Evolutionary conservation across 2,113 vertebrate genomes (phyloP), one percentile per base, ranked within the genome.

Genomic region (Anarhynchus alexandrinus): DNA sequence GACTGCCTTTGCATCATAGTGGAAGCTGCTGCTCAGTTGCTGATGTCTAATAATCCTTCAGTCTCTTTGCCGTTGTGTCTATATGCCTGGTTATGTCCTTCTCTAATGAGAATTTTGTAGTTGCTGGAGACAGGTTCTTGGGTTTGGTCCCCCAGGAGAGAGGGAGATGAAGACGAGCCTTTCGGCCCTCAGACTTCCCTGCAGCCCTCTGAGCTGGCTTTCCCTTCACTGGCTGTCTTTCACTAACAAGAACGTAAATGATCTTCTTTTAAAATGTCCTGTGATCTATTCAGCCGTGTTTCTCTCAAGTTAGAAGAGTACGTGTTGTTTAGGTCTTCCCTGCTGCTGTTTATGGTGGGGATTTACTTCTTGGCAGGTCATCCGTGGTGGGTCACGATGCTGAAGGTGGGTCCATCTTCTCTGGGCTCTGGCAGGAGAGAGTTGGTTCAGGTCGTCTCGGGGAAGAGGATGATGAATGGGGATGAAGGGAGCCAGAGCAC

Each of bases 111-210:
- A 47, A 26, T 78, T 82, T 12, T 78, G 20, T 69, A 16, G 15
- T 45, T 7, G 7, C 13, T 54, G 38, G 13, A 62, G 49, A 11
- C 30, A 61, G 58, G 43, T 43, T 96, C 26, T 73, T 78, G 73
- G 51, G 20, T 81, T 67, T 79, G 29, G 45, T 55, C 15, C 38
- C 12, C 4, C 4, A 18, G 57, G 54, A 82, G 40, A 52, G 23
- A 55, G 17, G 22, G 49, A 64, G 52, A 55, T 58, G 64, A 42
- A n/a, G 30, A 52, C 0, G 2, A 72, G 36, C 10, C 36, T 69
- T 82, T 86, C 1, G 8, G 4, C 30, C 29, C 40, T 81, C 0
- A 0, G 42, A 36, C 9, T 62, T 86, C 23, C 30, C 42, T 0
- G 0, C 30, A 61, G 72, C n/a, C 17, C 52, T 82, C 19, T 80